Evolutionary conservation across 2,113 vertebrate genomes (phyloP).

Genomic region (Hyla sarda): DNA sequence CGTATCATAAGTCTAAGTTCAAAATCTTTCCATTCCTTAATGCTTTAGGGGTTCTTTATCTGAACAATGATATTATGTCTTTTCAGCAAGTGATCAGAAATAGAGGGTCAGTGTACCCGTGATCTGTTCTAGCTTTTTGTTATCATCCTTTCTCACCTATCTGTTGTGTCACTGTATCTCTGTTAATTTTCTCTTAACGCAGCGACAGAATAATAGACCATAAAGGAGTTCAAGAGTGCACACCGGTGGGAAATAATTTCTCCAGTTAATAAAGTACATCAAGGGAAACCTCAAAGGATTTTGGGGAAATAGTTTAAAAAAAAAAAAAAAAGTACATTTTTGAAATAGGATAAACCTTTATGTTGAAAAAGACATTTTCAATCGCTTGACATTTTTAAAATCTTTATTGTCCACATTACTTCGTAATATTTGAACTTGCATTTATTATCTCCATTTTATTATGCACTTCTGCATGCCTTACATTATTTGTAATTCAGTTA

Average conservation of each 20-base stretch:
- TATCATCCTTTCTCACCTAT: neutral
- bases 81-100: neutral
- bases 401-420: neutral
- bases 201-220: neutral
- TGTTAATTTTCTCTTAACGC: conserved; percentile 10
- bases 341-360: neutral
- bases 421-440: neutral
- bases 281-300: conserved; percentile 9
- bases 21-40: neutral
- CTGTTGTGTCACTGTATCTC: neutral
- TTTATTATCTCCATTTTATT: neutral
- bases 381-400: neutral
- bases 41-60: conserved; percentile 7
- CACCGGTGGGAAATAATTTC: conserved; percentile 17
- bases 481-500: neutral
- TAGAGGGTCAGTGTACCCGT: neutral
- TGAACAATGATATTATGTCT: neutral
- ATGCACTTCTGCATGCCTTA: neutral
- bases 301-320: neutral
- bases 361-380: neutral
- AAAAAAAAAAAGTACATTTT: neutral
- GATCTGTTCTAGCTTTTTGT: conserved; percentile 9
- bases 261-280: conserved; percentile 32
- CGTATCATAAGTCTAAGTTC: conserved; percentile 3
- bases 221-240: conserved; percentile 22